Conservation (phyloP, 2,888 invertebrate genomes). For the Harpalus rubripes region DNA sequence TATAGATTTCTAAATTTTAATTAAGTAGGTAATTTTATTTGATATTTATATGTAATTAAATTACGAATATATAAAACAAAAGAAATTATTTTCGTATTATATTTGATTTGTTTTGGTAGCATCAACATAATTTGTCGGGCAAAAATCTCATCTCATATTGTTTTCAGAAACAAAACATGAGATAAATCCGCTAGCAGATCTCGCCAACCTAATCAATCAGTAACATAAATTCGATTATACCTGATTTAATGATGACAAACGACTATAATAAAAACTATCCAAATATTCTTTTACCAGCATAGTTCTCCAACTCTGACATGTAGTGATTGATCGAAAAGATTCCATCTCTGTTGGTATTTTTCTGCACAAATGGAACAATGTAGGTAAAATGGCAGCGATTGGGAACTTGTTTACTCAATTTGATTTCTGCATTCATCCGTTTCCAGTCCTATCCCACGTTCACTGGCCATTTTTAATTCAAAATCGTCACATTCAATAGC, state of each 20-base stretch:
- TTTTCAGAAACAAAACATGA: constrained; percentile 3
- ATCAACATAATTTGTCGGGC: background rate
- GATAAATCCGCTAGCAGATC: constrained; percentile 2
- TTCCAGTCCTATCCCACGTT: constrained; percentile 31
- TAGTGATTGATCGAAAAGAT: constrained; percentile 44
- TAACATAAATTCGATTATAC: constrained; percentile 49
- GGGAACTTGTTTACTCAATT: constrained; percentile 39
- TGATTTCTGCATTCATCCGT: constrained; percentile 19
- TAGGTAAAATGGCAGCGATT: constrained; percentile 36
- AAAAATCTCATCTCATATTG: background rate
- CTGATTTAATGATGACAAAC: constrained; percentile 50
- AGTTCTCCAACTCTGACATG: constrained; percentile 8
- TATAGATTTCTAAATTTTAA: too few relatives aligned
- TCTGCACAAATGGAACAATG: constrained; percentile 40
- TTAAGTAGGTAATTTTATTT: too few relatives aligned
- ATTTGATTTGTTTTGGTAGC: background rate
- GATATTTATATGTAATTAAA: too few relatives aligned
- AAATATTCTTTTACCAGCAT: constrained; percentile 13
- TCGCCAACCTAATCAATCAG: constrained; percentile 17
- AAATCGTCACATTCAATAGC: constrained; percentile 51
- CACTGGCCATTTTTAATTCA: constrained; percentile 12
- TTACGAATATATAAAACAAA: too few relatives aligned
- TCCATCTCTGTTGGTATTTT: background rate
- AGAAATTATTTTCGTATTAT: background rate
- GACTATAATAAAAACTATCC: constrained; percentile 19